Base-by-base conservation (phyloP, 1,140 invertebrate genomes). In the Bombus huntii region DNA sequence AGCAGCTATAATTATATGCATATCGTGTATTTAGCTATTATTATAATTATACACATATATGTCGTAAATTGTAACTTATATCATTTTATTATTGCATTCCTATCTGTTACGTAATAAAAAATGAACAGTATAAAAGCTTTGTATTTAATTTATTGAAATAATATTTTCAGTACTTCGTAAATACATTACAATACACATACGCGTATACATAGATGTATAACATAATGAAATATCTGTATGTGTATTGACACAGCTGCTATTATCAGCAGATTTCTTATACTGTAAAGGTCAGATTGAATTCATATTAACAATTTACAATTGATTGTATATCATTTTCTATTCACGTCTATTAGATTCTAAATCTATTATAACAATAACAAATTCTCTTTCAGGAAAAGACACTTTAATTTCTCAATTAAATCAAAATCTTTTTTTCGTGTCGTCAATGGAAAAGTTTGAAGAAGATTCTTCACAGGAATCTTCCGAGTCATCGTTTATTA, bases 71-170 rank as follows among this genome's bases (percentile, higher is more conserved):
- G 25, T 42, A 47, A 57, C 62, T 47, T 65, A 70, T 77, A 77
- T 74, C 3, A 74, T 74, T 74, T 31, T 25, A 47, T n/a, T 31
- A 74, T 44, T 47, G 42, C n/a, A 44, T 42, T 73, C 39, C 39
- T 73, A 42, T 83, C 39, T 47, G 44, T 83, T 83, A 65, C 22
- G 37, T 53, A 53, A 37, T 62, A 53, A 74, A 65, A 53, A 39
- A 83, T 83, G 53, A 83, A 77, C 25, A 10, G 42, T 76, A n/a
- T 39, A 82, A 82, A 37, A 22, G 0, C 4, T n/a, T 62, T 65
- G 12, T 82, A 22, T 73, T 42, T 39, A 31, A 74, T 65, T 74
- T 39, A 73, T 65, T 65, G 1, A 34, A 73, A 28, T 22, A 62
- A 34, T 22, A 31, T 25, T 37, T 59, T 9, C 10, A 31, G 12